Evolutionary conservation across 30 jellyfish, hydroid and myxozoan species (phyloP), one percentile per base, ranked within the genome.

Genomic region (Aurelia sp.): DNA sequence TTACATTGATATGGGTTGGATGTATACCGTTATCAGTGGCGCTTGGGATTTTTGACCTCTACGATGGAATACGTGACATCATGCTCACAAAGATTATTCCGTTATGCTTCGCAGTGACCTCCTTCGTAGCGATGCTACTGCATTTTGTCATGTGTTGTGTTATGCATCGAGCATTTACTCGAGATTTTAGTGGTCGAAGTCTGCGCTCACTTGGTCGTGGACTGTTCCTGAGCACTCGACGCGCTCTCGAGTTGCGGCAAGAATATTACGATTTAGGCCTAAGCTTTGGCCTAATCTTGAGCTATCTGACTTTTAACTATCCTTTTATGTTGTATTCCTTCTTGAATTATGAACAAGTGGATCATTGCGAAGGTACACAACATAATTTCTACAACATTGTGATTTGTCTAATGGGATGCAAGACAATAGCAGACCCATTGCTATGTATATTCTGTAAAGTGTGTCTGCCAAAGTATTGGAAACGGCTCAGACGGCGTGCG

Each of bases 161-260:
- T 12, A 33, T 79, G 52, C 70, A 79, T 12, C 16, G 30, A 18
- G 53, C 64, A 31, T 78, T 79, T 13, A 62, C 61, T 21, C 70
- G 24, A 31, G 89, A 79, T 21, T 13, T 8, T 3, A 63, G 19
- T 16, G 27, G 35, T 5, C 89, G 89, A 24, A 63, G 59, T 41
- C 38, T 50, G 21, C 65, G 89, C 3, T 79, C 89, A 16, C 74
- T 79, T 62, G 89, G 89, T 21, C 80, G 73, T 63, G 89, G 89
- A 10, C 58, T 79, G 33, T 55, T 79, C 51, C 6, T 79, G 16
- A 79, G 72, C 15, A 61, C 89, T 2, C 44, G 74, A 63, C 24
- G 60, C 16, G 71, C 60, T 12, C 89, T 62, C 0, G 80, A 69
- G 38, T 78, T 79, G 16, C 60, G 80, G 16, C 89, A 79, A 70